Evolutionary conservation across 2,113 vertebrate species (phyloP).

Genomic region (Elaphurus davidianus): DNA sequence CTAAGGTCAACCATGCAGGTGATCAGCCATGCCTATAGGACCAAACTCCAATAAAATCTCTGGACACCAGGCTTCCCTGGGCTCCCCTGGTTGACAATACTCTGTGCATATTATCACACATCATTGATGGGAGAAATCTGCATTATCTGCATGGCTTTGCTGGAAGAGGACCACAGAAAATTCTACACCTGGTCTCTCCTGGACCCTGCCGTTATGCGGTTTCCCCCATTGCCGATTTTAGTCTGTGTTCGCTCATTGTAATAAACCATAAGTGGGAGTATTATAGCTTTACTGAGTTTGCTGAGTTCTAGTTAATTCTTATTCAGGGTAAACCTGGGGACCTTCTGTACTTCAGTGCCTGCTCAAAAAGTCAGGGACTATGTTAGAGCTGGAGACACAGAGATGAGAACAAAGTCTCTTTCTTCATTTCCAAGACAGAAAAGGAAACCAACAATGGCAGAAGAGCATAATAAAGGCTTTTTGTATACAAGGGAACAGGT

Average conservation of each 20-base stretch:
- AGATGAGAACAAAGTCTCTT: too few species aligned
- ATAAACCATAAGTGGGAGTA: background rate
- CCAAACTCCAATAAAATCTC: background rate
- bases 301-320: background rate
- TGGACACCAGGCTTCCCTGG: background rate
- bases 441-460: accelerated
- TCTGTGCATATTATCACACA: accelerated
- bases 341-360: background rate
- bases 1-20: background rate
- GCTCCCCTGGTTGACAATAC: too few species aligned
- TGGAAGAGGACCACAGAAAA: accelerated
- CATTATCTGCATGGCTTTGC: accelerated
- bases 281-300: background rate
- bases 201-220: accelerated
- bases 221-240: background rate
- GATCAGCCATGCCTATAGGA: background rate
- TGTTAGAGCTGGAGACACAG: background rate
- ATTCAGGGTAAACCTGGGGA: background rate
- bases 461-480: background rate
- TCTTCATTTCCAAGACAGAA: background rate
- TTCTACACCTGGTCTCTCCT: background rate
- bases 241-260: background rate
- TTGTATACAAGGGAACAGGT: background rate
- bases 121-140: too few species aligned
- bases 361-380: background rate